Base-by-base conservation (phyloP, 2,888 invertebrate species). In the Drosophila mayaguana region DNA sequence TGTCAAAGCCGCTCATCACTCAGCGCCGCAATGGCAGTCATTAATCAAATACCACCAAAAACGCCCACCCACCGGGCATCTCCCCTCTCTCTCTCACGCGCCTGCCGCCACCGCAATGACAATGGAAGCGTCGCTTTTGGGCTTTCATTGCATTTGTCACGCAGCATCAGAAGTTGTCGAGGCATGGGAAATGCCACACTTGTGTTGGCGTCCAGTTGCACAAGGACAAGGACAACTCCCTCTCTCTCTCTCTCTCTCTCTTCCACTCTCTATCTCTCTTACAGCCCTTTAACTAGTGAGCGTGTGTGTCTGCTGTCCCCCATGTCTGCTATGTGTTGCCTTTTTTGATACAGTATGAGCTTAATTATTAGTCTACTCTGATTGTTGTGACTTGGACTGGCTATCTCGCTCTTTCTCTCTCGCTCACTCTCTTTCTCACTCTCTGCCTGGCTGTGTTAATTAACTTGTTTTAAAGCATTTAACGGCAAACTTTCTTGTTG, bases 111-210 rank as follows among this genome's bases (percentile, higher is more conserved):
- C 55, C 62, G 55, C 54, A 54, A 40, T 53, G 22, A 65, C 82
- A 78, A 81, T 71, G 72, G 72, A 64, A 71, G 71, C 83, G 70
- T 80, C 84, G 68, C 70, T 72, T 69, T 78, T 71, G 57, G 75
- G 67, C 68, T 87, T 74, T 87, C 87, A 83, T 87, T 87, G 83
- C 89, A 84, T 89, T 84, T 84, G 81, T 87, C 83, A 89, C 72
- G 18, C 79, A 69, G 55, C 56, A 38, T 57, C 54, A 25, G 51
- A 53, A 40, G 60, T 56, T 60, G 71, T 34, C 68, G 73, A 62
- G 72, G 66, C 79, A 53, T 79, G 75, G 75, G 66, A 75, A 76
- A 63, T 36, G 28, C 54, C 72, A 59, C 75, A 69, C 63, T 69
- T 75, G 72, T 46, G 60, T 16, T 45, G 14, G 61, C 60, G 45